phyloP scores from a whole-genome alignment of 2,797 vertebrate species.

The Leucoraja ocellata region DNA sequence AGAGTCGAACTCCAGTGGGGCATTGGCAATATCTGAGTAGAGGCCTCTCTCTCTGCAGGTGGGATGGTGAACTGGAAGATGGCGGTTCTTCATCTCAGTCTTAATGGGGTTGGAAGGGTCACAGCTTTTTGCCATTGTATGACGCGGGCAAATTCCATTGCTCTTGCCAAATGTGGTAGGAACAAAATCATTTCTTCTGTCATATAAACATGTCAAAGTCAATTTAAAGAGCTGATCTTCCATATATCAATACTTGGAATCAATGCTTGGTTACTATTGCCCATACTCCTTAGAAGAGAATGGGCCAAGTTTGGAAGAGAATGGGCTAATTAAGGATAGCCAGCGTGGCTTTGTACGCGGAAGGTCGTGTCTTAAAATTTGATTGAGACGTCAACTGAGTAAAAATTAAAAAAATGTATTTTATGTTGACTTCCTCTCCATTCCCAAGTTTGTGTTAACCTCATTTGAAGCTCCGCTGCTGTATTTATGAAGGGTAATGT shows the following conservation, averaged over 20 bases:
- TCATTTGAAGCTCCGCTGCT: too few species aligned
- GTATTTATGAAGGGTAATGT: too few species aligned
- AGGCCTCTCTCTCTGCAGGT: background rate
- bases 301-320: too few species aligned
- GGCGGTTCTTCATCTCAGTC: background rate
- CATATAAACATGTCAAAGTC: background rate
- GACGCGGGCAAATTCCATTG: background rate
- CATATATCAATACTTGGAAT: background rate
- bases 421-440: too few species aligned
- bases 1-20: background rate
- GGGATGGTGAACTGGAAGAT: background rate
- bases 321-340: too few species aligned
- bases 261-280: too few species aligned
- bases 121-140: background rate
- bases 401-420: too few species aligned
- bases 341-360: too few species aligned
- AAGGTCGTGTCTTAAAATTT: too few species aligned
- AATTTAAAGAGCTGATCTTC: background rate
- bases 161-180: background rate
- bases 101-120: background rate
- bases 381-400: too few species aligned
- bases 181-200: background rate
- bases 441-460: too few species aligned
- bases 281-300: too few species aligned
- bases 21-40: background rate